phyloP scores from a whole-genome alignment of 2,113 vertebrate genomes.

The Oceanites oceanicus region DNA sequence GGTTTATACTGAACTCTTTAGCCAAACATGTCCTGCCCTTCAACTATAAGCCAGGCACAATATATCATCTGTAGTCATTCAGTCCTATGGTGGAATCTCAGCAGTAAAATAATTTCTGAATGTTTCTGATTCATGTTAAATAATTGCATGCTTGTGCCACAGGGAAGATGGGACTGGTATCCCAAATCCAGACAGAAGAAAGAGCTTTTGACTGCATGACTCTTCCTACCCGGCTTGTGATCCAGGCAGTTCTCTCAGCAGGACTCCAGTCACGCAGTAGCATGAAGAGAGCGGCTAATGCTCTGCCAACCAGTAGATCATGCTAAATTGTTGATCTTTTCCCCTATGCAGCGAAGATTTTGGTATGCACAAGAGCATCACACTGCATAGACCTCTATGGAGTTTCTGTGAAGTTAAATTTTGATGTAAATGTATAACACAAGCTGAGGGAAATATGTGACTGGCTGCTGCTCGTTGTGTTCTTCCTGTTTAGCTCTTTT shows the following conservation, averaged over 20 bases:
- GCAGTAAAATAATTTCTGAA: rapidly evolving
- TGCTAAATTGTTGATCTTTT: background rate
- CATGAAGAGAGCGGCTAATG: background rate
- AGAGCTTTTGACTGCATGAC: background rate
- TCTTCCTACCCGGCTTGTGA: background rate
- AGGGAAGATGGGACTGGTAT: background rate
- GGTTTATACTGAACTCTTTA: background rate
- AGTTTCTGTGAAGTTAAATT: background rate
- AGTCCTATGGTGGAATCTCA: background rate
- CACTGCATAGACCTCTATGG: background rate
- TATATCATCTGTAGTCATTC: background rate
- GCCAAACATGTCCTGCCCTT: background rate
- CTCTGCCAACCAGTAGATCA: background rate
- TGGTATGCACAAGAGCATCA: background rate
- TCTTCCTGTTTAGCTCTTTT: background rate
- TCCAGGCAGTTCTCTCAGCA: too few relatives aligned
- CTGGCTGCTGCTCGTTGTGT: background rate
- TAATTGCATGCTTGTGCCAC: rapidly evolving
- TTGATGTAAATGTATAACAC: background rate
- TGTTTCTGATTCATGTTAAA: rapidly evolving
- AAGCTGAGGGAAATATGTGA: background rate
- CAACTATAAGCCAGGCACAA: background rate
- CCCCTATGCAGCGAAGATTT: rapidly evolving
- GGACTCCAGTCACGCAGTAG: rapidly evolving
- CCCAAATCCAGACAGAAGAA: background rate